A percentile compares a stretch with the other conserved stretches of the same genome.
These are phyloP conservation scores for Tachina fera DNA, from an alignment of 2,888 invertebrate species.

Conservation along the genomic window DNA sequence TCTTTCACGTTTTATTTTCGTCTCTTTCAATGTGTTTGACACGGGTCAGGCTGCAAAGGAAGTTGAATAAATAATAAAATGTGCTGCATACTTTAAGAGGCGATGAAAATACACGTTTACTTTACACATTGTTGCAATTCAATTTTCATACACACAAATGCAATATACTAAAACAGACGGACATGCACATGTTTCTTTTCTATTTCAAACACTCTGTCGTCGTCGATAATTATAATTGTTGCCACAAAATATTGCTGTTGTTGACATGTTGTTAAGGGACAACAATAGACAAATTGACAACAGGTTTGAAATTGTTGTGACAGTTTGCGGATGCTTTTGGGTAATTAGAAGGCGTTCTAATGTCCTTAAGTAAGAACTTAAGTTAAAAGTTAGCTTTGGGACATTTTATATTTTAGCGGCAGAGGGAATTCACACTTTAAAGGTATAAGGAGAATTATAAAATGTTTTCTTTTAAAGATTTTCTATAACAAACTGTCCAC, in stretches of 20 bases:
- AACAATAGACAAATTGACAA: slow-evolving; percentile 58
- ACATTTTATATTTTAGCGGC: neutral
- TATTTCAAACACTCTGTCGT: slow-evolving; percentile 29
- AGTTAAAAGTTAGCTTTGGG: neutral
- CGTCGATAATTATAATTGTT: slow-evolving; percentile 66
- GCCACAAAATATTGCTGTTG: slow-evolving; percentile 61
- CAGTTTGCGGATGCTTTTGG: slow-evolving; percentile 12
- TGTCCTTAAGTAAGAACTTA: neutral
- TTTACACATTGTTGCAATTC: slow-evolving; percentile 51
- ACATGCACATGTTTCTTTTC: slow-evolving; percentile 41
- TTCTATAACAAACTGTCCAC: too few species aligned
- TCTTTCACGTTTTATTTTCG: neutral
- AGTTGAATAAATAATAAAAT: neutral
- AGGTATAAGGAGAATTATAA: too few species aligned
- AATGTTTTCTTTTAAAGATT: too few species aligned
- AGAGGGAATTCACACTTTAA: neutral
- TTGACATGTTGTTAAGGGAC: slow-evolving; percentile 63
- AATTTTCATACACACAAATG: slow-evolving; percentile 17
- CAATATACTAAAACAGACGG: neutral
- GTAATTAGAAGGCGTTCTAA: slow-evolving; percentile 25
- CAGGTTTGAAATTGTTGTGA: slow-evolving; percentile 53
- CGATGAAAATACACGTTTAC: slow-evolving; percentile 35
- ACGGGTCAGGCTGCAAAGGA: slow-evolving; percentile 10
- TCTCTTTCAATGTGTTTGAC: slow-evolving; percentile 9
- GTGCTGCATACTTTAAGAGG: slow-evolving; percentile 53